Evolutionary conservation across 2,113 vertebrate genomes (phyloP), one percentile per base, ranked within the genome.

Genomic region (Ctenomys sociabilis): DNA sequence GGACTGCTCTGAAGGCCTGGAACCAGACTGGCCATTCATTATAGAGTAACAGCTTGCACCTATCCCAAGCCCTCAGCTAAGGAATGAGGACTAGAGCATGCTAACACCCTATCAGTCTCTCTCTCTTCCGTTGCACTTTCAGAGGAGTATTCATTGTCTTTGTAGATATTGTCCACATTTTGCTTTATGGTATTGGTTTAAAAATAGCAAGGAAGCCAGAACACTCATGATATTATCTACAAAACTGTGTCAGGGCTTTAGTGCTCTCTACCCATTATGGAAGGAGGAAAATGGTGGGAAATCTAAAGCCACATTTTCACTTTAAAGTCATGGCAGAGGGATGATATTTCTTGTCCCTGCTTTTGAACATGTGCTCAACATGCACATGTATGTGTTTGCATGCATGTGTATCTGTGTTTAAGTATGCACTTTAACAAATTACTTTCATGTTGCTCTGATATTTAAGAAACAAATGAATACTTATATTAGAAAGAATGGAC

Each of bases 171-270:
- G 82, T 90, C 37, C 9, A 35, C n/a, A 13, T 32, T 12, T 24
- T 0, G 24, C n/a, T 95, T 95, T 66, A 68, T 43, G 14, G 90
- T 30, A 57, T 85, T 91, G 7, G 94, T 97, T 96, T 97, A 0
- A 57, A 85, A 94, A 80, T 17, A 85, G 40, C 40, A 84, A n/a
- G 77, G 86, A 52, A 61, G 86, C 9, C 73, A 85, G 28, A 32
- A 97, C 35, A 1, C 24, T 93, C 68, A 57, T 8, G 57, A 57
- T 91, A 96, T 0, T 0, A 5, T 24, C 68, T 96, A 77, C 22
- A 88, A 95, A 40, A 26, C 61, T 91, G 68, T 3, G 0, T 57
- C 52, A 9, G 49, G 30, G 9, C 86, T 97, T 96, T 90, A 52
- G 21, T 85, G 61, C 93, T 82, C 88, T 68, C 10, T 16, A 24